phyloP scores from a whole-genome alignment of 1,140 invertebrate genomes.

The Riptortus pedestris region DNA sequence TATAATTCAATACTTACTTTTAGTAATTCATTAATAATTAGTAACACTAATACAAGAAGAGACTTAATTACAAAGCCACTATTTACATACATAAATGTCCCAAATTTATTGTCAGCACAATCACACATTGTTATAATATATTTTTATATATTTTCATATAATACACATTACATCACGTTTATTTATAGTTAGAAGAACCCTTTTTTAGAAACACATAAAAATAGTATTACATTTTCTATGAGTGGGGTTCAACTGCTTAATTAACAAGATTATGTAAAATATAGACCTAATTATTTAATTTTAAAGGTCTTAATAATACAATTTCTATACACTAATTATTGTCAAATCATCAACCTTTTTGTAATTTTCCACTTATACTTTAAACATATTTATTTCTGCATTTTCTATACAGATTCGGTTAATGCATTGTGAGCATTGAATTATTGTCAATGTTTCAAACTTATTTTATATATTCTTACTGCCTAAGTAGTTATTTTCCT shows the following conservation, averaged over 20 bases:
- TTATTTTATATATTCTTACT: constrained; percentile 4
- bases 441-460: constrained; percentile 21
- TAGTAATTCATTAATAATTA: no score
- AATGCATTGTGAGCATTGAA: constrained; percentile 18
- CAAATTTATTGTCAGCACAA: constrained; percentile 10
- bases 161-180: not conserved
- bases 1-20: no score
- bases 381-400: not conserved
- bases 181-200: constrained; percentile 12
- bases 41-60: no score
- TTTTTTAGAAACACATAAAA: not conserved
- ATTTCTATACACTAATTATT: constrained; percentile 16
- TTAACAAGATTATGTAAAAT: not conserved
- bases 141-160: constrained; percentile 1
- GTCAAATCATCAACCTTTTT: not conserved
- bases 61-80: constrained; percentile 2
- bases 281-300: not conserved
- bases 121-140: constrained; percentile 20
- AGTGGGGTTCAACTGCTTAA: constrained; percentile 1
- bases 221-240: not conserved
- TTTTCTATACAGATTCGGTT: not conserved
- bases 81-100: not conserved
- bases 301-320: not conserved
- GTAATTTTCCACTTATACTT: constrained; percentile 2
- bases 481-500: constrained; percentile 3